Conservation (phyloP, 2,888 invertebrate genomes). For the Teleiodes luculella region DNA sequence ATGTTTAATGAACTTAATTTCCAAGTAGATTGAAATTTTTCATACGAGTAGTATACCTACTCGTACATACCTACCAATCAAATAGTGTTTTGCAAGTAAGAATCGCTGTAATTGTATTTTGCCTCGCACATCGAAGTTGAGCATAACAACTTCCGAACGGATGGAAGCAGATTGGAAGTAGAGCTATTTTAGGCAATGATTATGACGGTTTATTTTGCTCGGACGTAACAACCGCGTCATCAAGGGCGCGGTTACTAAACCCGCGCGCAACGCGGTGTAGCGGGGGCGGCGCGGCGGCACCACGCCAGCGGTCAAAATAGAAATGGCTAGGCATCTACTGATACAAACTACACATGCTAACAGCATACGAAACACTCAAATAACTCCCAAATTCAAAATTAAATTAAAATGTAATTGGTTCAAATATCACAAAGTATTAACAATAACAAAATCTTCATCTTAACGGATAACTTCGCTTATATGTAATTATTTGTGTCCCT, state of each 20-base stretch:
- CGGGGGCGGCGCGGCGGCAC: conserved; percentile 6
- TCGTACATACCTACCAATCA: too few relatives aligned
- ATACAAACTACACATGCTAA: background rate
- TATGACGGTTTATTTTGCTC: conserved; percentile 7
- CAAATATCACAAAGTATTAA: conserved; percentile 56
- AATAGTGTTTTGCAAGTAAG: too few relatives aligned
- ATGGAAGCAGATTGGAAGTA: background rate
- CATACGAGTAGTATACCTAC: too few relatives aligned
- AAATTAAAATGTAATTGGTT: conserved; percentile 32
- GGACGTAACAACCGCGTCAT: conserved; percentile 15
- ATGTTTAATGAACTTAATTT: too few relatives aligned
- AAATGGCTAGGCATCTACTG: background rate
- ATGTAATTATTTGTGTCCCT: conserved; percentile 57
- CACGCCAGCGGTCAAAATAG: conserved; percentile 13
- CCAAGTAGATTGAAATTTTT: too few relatives aligned
- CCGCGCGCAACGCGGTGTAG: conserved; percentile 11
- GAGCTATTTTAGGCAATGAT: conserved; percentile 3
- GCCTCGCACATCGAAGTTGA: too few relatives aligned
- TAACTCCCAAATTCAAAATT: background rate
- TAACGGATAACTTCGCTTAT: conserved; percentile 16
- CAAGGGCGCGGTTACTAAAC: conserved; percentile 17
- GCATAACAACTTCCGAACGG: conserved; percentile 1
- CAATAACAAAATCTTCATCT: conserved; percentile 48
- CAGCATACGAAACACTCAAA: background rate
- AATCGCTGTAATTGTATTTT: too few relatives aligned